Percentiles rank a stretch among this genome's conserved stretches.
Conservation (phyloP, 2,797 vertebrate genomes). For the Brotogeris chrysoptera region DNA sequence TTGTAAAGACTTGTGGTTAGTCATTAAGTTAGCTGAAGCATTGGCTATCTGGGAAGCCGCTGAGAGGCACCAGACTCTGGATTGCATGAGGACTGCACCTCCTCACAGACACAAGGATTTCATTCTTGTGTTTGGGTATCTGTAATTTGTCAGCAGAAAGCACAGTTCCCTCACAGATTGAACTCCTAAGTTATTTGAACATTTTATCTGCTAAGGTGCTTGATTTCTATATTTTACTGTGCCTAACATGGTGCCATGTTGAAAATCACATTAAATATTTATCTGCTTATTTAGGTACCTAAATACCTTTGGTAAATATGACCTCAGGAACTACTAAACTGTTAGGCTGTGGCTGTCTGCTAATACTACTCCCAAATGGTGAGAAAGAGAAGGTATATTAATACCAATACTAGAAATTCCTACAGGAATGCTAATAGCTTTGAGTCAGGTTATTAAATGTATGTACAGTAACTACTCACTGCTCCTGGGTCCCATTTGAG, state of each 20-base stretch:
- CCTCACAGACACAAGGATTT: not conserved
- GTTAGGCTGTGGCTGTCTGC: not conserved
- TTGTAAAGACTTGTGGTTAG: not conserved
- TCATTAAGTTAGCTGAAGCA: not conserved
- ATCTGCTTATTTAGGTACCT: not conserved
- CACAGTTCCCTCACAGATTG: not conserved
- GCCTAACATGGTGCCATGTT: not conserved
- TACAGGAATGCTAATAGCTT: not conserved
- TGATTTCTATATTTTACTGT: not conserved
- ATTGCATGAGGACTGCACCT: not conserved
- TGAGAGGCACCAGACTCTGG: not conserved
- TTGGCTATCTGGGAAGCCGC: not conserved
- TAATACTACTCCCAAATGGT: not conserved
- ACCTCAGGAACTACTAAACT: not conserved
- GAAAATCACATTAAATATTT: not conserved
- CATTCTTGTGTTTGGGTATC: not conserved
- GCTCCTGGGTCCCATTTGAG: conserved; percentile 5
- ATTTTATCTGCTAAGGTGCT: not conserved
- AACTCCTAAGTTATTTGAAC: not conserved
- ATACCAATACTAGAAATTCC: not conserved
- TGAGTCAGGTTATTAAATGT: not conserved
- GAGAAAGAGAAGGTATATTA: not conserved
- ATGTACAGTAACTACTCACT: not conserved
- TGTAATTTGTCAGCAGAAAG: not conserved
- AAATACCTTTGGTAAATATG: not conserved